Evolutionary conservation across 2,888 invertebrate genomes (phyloP), one percentile per base, ranked within the genome.

Genomic region (Biston betularia): DNA sequence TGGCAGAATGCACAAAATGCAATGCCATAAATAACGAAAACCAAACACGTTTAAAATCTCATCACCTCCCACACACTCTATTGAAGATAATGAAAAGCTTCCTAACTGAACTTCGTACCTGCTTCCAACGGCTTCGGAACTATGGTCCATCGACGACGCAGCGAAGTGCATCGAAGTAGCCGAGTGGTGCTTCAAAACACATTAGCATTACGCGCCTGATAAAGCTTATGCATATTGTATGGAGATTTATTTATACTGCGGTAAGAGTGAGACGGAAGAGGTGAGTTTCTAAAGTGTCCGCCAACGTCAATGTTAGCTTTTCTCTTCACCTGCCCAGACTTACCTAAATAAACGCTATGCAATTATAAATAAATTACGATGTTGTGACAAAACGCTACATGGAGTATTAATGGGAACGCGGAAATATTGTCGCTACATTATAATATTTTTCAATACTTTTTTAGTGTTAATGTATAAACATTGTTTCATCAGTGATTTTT

Each of bases 141-240:
- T 78, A 83, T 76, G 82, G 77, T 80, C 79, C 77, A 86, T 82
- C 78, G 81, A 70, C 74, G 69, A 74, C 62, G 78, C 80, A 79
- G 63, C 80, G 79, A 75, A 83, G 81, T 81, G 85, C 82, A 83
- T 75, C 82, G 76, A 71, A 57, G 77, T 69, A 75, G 69, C 74
- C 70, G 76, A 86, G 83, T 80, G 86, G 83, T 82, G 73, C 86
- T 87, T 80, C 78, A 83, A 87, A 88, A 88, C 81, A 81, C 87
- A 88, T 87, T 87, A 88, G 80, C 85, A 83, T 85, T 82, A 79
- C 80, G 78, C 75, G 84, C 75, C 73, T 79, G 79, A 82, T 83
- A 83, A 80, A 83, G 81, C 85, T 81, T 79, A 78, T 79, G 78
- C 79, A 81, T 79, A 80, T 77, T 79, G 75, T 79, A 77, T 65